phyloP scores from a whole-genome alignment of 1,140 invertebrate genomes.

The Hyles euphorbiae region DNA sequence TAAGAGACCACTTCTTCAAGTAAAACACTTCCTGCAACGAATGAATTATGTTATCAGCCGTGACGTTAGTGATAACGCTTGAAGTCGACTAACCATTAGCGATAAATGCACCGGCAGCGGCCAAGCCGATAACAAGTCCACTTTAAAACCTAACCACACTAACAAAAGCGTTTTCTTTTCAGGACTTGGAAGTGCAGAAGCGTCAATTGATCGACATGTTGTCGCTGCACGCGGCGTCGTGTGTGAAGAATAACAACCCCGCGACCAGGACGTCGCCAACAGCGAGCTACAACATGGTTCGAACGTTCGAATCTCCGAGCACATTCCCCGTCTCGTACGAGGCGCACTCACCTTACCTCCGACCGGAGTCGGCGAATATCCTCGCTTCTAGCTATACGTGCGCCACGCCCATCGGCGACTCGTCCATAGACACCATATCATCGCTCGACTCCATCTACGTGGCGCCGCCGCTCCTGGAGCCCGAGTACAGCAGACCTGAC shows the following conservation, averaged over 20 bases:
- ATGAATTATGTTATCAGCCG: conserved; percentile 9
- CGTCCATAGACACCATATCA: conserved; percentile 58
- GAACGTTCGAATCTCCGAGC: conserved; percentile 60
- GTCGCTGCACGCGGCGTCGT: conserved; percentile 81
- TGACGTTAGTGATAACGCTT: conserved; percentile 20
- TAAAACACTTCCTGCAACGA: no score
- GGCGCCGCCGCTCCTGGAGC: conserved; percentile 46
- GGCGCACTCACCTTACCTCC: conserved; percentile 67
- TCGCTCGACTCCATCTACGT: conserved; percentile 58
- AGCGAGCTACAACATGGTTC: conserved; percentile 57
- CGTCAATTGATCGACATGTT: conserved; percentile 85
- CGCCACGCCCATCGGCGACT: conserved; percentile 52
- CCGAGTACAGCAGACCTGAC: conserved; percentile 60
- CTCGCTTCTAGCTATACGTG: conserved; percentile 73
- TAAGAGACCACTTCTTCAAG: no score
- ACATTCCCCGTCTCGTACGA: conserved; percentile 65
- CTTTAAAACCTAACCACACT: not conserved
- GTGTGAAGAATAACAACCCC: conserved; percentile 78
- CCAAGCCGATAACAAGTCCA: conserved; percentile 9
- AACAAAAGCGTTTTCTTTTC: conserved; percentile 35
- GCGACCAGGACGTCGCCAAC: conserved; percentile 50
- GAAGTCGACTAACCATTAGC: conserved; percentile 18
- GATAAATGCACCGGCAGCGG: conserved; percentile 12
- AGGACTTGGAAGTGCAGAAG: conserved; percentile 84
- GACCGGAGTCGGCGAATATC: conserved; percentile 71